These are phyloP conservation scores for Gymnoscopelus microlampas DNA, from an alignment of 2,797 vertebrate species.

Conservation along the genomic window DNA sequence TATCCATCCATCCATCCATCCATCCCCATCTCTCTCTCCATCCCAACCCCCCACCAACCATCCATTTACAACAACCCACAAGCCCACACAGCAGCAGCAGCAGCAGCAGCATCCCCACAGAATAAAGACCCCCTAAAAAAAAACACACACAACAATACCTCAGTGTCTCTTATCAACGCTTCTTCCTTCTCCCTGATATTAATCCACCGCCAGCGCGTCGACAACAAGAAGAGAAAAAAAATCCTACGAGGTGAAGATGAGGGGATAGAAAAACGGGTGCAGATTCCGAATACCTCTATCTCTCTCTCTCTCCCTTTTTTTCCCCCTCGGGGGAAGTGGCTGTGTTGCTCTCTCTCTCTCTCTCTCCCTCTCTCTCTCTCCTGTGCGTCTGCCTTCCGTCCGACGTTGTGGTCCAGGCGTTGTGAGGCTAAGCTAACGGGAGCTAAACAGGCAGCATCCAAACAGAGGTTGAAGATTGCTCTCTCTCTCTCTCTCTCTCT, in stretches of 20 bases:
- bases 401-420: conserved; percentile 75
- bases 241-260: conserved; percentile 73
- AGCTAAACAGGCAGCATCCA: conserved; percentile 84
- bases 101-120: no score
- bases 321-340: conserved; percentile 61
- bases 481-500: conserved; percentile 10
- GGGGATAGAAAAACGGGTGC: conserved; percentile 47
- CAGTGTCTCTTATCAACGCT: conserved; percentile 35
- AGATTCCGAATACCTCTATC: conserved; percentile 53
- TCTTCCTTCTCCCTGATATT: conserved; percentile 51
- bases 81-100: no score
- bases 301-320: conserved; percentile 36
- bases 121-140: conserved; percentile 32
- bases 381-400: conserved; percentile 73
- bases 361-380: conserved; percentile 28
- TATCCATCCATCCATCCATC: conserved; percentile 23
- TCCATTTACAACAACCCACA: conserved; percentile 56
- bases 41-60: conserved; percentile 61
- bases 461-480: conserved; percentile 65
- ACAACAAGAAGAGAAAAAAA: conserved; percentile 56
- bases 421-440: conserved; percentile 84
- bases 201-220: conserved; percentile 55
- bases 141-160: conserved; percentile 70
- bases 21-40: conserved; percentile 48
- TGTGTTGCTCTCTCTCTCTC: conserved; percentile 30